Percentiles rank a stretch among this genome's conserved stretches.
Evolutionary conservation across 2,888 invertebrate genomes (phyloP).

Genomic region (Pinctada fucata): DNA sequence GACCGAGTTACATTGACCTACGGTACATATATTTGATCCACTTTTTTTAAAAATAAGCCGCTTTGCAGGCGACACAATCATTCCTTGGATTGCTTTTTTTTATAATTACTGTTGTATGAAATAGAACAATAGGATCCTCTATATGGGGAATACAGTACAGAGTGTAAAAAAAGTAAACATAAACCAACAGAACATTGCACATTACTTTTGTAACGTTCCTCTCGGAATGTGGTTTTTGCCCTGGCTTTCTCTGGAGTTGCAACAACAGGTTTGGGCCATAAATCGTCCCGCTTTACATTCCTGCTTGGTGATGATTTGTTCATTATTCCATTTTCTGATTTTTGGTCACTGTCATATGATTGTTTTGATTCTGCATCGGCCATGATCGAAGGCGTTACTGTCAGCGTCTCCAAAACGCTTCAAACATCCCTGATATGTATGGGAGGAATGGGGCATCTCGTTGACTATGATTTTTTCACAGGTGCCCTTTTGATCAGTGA

Average conservation of each 20-base stretch:
- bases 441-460: neutral
- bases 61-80: too few relatives aligned
- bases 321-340: too few relatives aligned
- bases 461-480: neutral
- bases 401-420: neutral
- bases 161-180: too few relatives aligned
- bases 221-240: slow-evolving; percentile 4
- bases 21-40: too few relatives aligned
- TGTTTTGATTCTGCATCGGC: slow-evolving; percentile 56
- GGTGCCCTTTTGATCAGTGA: neutral
- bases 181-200: too few relatives aligned
- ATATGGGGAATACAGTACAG: too few relatives aligned
- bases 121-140: too few relatives aligned
- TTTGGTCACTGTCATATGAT: slow-evolving; percentile 28
- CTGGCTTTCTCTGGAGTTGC: slow-evolving; percentile 10
- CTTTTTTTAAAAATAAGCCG: too few relatives aligned
- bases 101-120: too few relatives aligned
- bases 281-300: slow-evolving; percentile 15
- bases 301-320: slow-evolving; percentile 15
- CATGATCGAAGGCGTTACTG: slow-evolving; percentile 48
- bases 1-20: too few relatives aligned
- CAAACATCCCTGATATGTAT: too few relatives aligned
- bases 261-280: slow-evolving; percentile 37
- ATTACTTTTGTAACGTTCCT: slow-evolving; percentile 30
- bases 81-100: too few relatives aligned